Percentiles rank a stretch among this genome's conserved stretches.
phyloP scores from a whole-genome alignment of 2,888 invertebrate genomes.

The Phortica magna region DNA sequence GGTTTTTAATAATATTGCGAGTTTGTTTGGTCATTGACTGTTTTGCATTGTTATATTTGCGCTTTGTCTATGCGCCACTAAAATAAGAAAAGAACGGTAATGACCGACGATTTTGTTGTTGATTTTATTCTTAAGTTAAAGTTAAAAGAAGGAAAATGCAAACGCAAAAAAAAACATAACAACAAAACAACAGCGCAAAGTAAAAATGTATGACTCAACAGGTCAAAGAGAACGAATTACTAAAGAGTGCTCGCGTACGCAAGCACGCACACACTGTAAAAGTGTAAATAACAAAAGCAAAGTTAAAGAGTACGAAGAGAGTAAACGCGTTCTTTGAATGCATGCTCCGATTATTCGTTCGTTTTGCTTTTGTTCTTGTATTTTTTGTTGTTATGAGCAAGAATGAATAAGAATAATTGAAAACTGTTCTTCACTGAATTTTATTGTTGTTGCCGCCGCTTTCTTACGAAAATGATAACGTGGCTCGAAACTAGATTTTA shows the following conservation, averaged over 20 bases:
- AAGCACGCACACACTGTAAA: not conserved
- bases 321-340: not conserved
- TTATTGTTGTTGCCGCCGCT: conserved; percentile 14
- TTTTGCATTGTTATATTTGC: too few relatives aligned
- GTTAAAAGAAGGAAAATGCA: too few relatives aligned
- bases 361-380: not conserved
- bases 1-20: too few relatives aligned
- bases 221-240: conserved; percentile 8
- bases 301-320: not conserved
- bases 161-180: not conserved
- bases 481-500: not conserved
- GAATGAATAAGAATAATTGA: not conserved
- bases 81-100: too few relatives aligned
- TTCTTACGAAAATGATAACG: not conserved
- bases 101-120: too few relatives aligned
- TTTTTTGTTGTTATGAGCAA: not conserved
- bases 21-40: too few relatives aligned
- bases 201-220: conserved; percentile 4
- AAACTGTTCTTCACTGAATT: not conserved
- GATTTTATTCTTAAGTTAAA: too few relatives aligned
- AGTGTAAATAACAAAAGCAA: not conserved
- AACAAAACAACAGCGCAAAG: not conserved
- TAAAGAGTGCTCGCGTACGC: not conserved
- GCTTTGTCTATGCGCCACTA: too few relatives aligned
- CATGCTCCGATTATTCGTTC: not conserved